A percentile compares a stretch with the other conserved stretches of the same genome.
phyloP scores from a whole-genome alignment of 30 jellyfish, hydroid and myxozoan genomes.

The Calvadosia cruxmelitensis region DNA sequence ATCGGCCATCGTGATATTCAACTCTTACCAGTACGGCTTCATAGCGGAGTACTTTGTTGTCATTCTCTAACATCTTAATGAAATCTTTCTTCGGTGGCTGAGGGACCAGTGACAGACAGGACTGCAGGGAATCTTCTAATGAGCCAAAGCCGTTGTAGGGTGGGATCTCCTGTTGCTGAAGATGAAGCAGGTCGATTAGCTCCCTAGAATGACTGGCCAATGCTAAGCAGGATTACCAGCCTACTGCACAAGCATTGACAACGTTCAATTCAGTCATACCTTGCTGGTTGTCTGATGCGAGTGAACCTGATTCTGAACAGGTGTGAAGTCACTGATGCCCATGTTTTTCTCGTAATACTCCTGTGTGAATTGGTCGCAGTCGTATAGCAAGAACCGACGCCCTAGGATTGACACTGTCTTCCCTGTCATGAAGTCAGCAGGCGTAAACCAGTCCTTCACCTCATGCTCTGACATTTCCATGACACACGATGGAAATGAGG shows the following conservation, averaged over 20 bases:
- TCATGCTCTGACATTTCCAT: constrained; percentile 90
- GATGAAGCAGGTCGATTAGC: neutral
- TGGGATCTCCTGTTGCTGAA: constrained; percentile 49
- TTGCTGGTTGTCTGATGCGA: no score
- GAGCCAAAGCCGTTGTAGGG: constrained; percentile 98
- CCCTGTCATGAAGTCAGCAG: constrained; percentile 65
- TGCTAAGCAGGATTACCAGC: no score
- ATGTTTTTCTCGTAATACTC: constrained; percentile 34
- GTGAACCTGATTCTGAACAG: no score
- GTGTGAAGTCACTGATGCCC: constrained; percentile 59
- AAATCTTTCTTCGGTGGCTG: constrained; percentile 97
- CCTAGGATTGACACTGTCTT: constrained; percentile 79
- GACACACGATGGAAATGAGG: constrained; percentile 82
- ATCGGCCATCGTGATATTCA: no score
- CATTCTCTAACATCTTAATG: constrained; percentile 85
- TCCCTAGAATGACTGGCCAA: neutral
- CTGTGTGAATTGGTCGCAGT: constrained; percentile 85
- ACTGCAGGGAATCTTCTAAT: constrained; percentile 83
- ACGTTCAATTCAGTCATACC: neutral
- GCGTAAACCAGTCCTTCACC: constrained; percentile 80
- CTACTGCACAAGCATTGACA: neutral
- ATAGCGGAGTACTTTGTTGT: constrained; percentile 83
- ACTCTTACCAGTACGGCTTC: constrained; percentile 79
- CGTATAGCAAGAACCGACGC: constrained; percentile 82
- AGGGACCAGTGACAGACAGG: constrained; percentile 84